Evolutionary conservation across 2,797 vertebrate genomes (phyloP), one percentile per base, ranked within the genome.

Genomic region (Brachyrhaphis roseni): DNA sequence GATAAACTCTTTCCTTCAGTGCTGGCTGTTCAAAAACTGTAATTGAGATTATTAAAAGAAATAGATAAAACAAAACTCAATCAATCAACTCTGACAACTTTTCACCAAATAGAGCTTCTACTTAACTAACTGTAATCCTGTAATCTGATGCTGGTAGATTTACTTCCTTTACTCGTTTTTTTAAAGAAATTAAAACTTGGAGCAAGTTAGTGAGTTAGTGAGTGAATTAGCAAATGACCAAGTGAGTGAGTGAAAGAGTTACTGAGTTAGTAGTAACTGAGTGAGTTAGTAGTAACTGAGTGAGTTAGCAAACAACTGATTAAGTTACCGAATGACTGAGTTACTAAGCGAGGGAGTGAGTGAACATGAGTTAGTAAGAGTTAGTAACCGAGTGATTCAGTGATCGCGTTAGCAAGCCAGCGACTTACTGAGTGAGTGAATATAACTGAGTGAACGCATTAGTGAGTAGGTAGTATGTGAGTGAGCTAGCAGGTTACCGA

Each of bases 121-220:
- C 31, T 57, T 74, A 49, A 26, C 36, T 2, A 39, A 64, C 15
- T 36, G 79, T 75, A 49, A 34, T 62, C 55, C 72, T 55, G 70
- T 82, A 78, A 88, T 82, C 39, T 72, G 41, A 39, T 49, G 39
- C 57, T 72, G 81, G 84, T 83, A 75, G 34, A 36, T 16, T 36
- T 36, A 18, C 31, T 36, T 64, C 16, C 34, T 64, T 34, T 26
- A 59, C 23, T 11, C 4, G 3, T 2, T 12, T 55, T 53, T 26
- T 47, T 6, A 55, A 55, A 11, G 10, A 11, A 26, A 26, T 55
- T n/a, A n/a, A 55, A 26, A 55, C 53, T 57, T 57, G n/a, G 28
- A 75, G 20, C 23, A 1, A 31, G 57, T 64, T 34, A 3, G 31
- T 36, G 31, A 16, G 31, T 36, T 15, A 16, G 59, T 62, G 57